These are phyloP conservation scores for Alectoris magna DNA, from an alignment of 2,797 vertebrate species.

Conservation along the genomic window DNA sequence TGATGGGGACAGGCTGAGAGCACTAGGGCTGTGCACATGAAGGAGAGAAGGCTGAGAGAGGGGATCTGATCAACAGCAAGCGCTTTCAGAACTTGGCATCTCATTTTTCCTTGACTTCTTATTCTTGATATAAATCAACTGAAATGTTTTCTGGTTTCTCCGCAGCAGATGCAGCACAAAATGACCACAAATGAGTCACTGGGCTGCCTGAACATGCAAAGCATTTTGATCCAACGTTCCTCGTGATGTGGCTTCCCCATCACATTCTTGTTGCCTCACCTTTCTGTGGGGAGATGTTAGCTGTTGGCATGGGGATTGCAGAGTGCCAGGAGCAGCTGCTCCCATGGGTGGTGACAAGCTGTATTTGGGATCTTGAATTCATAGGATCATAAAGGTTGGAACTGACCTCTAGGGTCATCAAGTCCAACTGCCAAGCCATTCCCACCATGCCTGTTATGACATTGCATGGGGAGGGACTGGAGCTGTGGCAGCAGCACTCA, in stretches of 20 bases:
- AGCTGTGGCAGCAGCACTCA: accelerated
- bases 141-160: background rate
- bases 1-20: too few species aligned
- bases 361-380: too few species aligned
- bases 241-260: accelerated
- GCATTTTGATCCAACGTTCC: accelerated
- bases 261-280: accelerated
- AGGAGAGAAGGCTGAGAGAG: too few species aligned
- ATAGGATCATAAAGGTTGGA: too few species aligned
- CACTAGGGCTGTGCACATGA: too few species aligned
- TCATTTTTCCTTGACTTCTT: accelerated
- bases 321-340: background rate
- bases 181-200: background rate
- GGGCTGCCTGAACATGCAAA: background rate
- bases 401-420: too few species aligned
- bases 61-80: background rate
- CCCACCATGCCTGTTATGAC: too few species aligned
- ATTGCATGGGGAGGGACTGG: accelerated
- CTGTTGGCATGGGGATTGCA: accelerated
- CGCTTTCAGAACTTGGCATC: background rate
- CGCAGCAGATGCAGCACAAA: background rate
- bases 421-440: too few species aligned
- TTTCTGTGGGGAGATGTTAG: accelerated
- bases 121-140: background rate
- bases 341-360: too few species aligned